Percentiles rank a stretch among this genome's conserved stretches.
Evolutionary conservation across 1,140 invertebrate genomes (phyloP).

Genomic region (Panonychus citri): DNA sequence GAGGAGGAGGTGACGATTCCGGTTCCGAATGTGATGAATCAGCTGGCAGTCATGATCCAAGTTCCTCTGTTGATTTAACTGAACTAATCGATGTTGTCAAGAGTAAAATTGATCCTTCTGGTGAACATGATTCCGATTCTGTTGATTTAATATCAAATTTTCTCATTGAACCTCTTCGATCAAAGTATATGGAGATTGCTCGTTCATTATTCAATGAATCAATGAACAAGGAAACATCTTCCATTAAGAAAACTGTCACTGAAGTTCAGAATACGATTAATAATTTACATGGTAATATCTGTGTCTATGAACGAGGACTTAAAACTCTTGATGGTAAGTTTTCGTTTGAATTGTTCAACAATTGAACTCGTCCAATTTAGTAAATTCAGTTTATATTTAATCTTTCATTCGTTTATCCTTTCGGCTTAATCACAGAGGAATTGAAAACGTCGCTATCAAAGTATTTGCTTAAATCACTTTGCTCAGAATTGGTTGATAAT

Average conservation of each 20-base stretch:
- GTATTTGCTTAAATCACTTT: slow-evolving; percentile 61
- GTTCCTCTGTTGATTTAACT: neutral
- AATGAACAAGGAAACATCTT: slow-evolving; percentile 33
- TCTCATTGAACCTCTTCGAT: slow-evolving; percentile 17
- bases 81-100: neutral
- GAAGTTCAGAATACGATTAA: slow-evolving; percentile 59
- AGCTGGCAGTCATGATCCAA: neutral
- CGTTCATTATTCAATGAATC: slow-evolving; percentile 43
- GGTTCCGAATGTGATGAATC: neutral
- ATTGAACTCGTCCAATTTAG: too few species aligned
- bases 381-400: too few species aligned
- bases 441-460: slow-evolving; percentile 41
- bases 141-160: neutral
- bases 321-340: slow-evolving; percentile 33
- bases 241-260: slow-evolving; percentile 38
- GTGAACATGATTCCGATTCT: neutral
- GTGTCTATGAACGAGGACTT: slow-evolving; percentile 61
- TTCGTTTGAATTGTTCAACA: too few species aligned
- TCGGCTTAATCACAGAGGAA: slow-evolving; percentile 27
- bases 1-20: slow-evolving; percentile 12
- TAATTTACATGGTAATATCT: slow-evolving; percentile 41
- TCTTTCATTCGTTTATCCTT: neutral
- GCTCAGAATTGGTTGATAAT: slow-evolving; percentile 54
- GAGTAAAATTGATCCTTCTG: neutral
- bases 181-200: slow-evolving; percentile 27